Conservation (phyloP, 2,888 invertebrate species). For the Lasioglossum lativentre region DNA sequence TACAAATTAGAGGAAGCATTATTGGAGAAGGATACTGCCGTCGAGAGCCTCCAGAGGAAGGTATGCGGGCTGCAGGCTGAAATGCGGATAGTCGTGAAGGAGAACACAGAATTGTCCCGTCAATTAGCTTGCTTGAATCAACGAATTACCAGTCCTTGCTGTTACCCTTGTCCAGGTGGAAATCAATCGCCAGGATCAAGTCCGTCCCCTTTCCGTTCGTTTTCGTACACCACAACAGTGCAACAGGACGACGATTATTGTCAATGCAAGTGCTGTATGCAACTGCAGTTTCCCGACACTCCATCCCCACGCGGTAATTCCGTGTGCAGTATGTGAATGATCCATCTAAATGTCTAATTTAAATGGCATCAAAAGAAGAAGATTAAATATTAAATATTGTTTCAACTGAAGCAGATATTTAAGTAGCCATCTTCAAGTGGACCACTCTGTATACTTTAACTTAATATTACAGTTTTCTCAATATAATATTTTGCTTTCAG, state of each 20-base stretch:
- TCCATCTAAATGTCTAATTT: neutral
- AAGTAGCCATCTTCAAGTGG: neutral
- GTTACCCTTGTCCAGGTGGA: slow-evolving; percentile 67
- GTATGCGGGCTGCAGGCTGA: slow-evolving; percentile 88
- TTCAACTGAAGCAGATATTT: neutral
- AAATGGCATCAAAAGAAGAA: neutral
- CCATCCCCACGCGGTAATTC: slow-evolving; percentile 55
- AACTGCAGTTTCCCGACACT: slow-evolving; percentile 55
- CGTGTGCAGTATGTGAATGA: slow-evolving; percentile 59
- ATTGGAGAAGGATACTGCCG: slow-evolving; percentile 87
- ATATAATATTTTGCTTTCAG: slow-evolving; percentile 19
- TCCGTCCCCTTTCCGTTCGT: slow-evolving; percentile 50
- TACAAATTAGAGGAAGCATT: slow-evolving; percentile 88
- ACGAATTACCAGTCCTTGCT: slow-evolving; percentile 68
- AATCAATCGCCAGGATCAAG: slow-evolving; percentile 55
- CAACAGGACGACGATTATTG: slow-evolving; percentile 68
- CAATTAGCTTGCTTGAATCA: slow-evolving; percentile 83
- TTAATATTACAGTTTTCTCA: neutral
- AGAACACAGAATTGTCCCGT: slow-evolving; percentile 87
- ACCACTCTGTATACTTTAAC: neutral
- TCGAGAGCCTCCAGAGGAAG: slow-evolving; percentile 88
- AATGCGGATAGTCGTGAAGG: slow-evolving; percentile 87
- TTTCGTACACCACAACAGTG: slow-evolving; percentile 58
- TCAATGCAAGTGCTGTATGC: slow-evolving; percentile 69
- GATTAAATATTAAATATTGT: no score